Percentiles rank a stretch among this genome's conserved stretches.
phyloP scores from a whole-genome alignment of 1,140 invertebrate species.

The Papilio polytes region DNA sequence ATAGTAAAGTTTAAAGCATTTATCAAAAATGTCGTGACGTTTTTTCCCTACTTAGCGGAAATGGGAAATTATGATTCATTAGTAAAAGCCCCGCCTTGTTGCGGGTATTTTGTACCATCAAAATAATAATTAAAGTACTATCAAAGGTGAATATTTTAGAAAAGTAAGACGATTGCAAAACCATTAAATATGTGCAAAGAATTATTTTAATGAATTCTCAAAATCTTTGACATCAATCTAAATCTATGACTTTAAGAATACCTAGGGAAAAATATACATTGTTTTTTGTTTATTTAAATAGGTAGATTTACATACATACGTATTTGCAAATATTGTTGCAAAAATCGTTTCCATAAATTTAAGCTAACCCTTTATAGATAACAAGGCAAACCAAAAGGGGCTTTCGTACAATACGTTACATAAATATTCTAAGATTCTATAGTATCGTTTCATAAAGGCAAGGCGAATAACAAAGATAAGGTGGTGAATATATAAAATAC shows the following conservation, averaged over 20 bases:
- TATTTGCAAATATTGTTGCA: not conserved
- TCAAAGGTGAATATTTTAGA: not conserved
- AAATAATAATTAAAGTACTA: not conserved
- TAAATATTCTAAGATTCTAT: constrained; percentile 32
- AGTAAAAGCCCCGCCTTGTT: not conserved
- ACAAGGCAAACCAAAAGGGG: constrained; percentile 28
- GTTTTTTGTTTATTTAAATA: too few relatives aligned
- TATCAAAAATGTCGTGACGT: not conserved
- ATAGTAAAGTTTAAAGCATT: not conserved
- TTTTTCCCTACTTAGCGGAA: not conserved
- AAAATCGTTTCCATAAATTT: constrained; percentile 1
- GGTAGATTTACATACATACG: too few relatives aligned
- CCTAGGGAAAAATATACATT: too few relatives aligned
- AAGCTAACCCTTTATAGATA: constrained; percentile 23
- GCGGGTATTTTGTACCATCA: not conserved
- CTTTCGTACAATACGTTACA: constrained; percentile 9
- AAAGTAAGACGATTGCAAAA: not conserved
- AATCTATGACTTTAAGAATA: too few relatives aligned
- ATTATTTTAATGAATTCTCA: too few relatives aligned
- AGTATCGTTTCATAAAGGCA: constrained; percentile 35
- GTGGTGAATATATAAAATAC: constrained; percentile 40
- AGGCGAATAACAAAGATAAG: constrained; percentile 39
- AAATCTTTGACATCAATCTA: too few relatives aligned
- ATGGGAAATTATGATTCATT: constrained; percentile 15
- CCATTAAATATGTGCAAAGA: too few relatives aligned